These are phyloP conservation scores for Xiphophorus birchmanni DNA, from an alignment of 2,797 vertebrate species.

Conservation along the genomic window DNA sequence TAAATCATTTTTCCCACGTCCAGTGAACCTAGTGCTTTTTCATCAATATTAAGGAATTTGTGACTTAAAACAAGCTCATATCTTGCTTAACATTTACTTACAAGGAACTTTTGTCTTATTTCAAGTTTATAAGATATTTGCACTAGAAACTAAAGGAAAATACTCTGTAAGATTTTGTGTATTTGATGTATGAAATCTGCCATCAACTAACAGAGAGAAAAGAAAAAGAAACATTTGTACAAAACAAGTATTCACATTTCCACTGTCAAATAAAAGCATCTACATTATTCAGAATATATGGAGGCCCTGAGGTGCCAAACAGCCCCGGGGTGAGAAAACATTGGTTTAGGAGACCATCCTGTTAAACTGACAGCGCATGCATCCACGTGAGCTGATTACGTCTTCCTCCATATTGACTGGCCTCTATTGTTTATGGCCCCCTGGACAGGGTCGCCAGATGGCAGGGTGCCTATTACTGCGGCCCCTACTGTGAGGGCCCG, in stretches of 20 bases:
- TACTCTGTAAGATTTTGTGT: no score
- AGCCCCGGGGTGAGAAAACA: constrained; percentile 74
- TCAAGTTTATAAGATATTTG: no score
- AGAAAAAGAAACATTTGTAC: constrained; percentile 11
- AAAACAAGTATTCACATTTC: constrained; percentile 7
- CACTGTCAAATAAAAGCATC: constrained; percentile 38
- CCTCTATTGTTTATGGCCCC: constrained; percentile 75
- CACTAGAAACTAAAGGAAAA: no score
- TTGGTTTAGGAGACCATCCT: constrained; percentile 63
- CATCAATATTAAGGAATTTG: no score
- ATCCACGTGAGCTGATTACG: constrained; percentile 47
- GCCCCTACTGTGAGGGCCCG: constrained; percentile 74
- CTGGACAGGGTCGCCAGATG: constrained; percentile 79
- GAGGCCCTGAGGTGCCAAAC: constrained; percentile 34
- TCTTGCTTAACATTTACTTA: no score
- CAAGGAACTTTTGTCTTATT: no score
- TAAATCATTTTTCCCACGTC: no score
- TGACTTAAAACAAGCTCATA: no score
- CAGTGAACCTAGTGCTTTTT: no score
- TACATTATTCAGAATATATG: constrained; percentile 64
- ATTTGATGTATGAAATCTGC: no score
- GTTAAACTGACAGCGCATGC: constrained; percentile 48
- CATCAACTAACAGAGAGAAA: no score
- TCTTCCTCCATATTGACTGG: constrained; percentile 66
- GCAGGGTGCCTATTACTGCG: constrained; percentile 77